Evolutionary conservation across 1,140 invertebrate genomes (phyloP).

Genomic region (Diachasma alloeum): DNA sequence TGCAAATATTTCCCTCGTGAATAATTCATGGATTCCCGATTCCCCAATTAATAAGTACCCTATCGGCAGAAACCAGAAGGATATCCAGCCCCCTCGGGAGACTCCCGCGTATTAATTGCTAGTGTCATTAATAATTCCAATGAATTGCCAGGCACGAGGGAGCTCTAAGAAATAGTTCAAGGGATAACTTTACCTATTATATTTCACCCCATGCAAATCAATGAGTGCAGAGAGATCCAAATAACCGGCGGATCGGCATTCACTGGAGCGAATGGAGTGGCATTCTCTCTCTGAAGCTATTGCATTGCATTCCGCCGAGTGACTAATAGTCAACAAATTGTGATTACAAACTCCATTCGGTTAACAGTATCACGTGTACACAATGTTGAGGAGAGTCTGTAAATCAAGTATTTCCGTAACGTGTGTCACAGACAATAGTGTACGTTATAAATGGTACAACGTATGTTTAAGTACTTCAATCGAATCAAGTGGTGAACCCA

Average conservation of each 20-base stretch:
- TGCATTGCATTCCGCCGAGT: neutral
- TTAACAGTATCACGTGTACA: neutral
- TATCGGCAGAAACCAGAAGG: neutral
- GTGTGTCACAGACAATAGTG: conserved; percentile 7
- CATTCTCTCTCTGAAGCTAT: neutral
- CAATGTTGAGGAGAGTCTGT: neutral
- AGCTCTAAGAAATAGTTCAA: neutral
- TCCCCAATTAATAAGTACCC: neutral
- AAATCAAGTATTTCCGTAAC: conserved; percentile 18
- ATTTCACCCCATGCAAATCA: neutral
- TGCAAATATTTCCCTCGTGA: neutral
- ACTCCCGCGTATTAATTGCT: neutral
- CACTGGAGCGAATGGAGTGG: neutral
- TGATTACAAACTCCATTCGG: conserved; percentile 16
- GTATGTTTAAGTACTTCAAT: neutral
- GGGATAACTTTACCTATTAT: neutral
- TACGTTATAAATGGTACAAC: neutral
- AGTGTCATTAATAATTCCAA: neutral
- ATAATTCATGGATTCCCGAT: neutral
- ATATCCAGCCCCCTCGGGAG: neutral
- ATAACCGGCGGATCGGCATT: conserved; percentile 1
- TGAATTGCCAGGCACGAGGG: neutral
- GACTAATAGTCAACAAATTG: conserved; percentile 24
- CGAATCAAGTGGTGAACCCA: neutral
- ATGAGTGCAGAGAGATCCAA: neutral